Conservation (phyloP, 1,140 invertebrate species). For the Drosophila azteca region DNA sequence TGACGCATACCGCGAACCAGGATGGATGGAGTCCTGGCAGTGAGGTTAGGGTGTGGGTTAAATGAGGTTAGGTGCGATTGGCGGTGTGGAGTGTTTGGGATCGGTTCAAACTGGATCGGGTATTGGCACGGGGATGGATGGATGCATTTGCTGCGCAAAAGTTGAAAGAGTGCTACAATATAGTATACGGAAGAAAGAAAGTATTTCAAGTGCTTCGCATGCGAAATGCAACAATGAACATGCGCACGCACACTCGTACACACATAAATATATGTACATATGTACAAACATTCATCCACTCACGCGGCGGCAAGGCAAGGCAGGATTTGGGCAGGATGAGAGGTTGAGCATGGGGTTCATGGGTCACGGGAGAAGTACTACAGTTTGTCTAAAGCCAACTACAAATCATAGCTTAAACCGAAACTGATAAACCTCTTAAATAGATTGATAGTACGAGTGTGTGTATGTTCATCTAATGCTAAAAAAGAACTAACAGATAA, state of each 20-base stretch:
- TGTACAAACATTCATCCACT: conserved; percentile 15
- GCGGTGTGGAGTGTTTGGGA: no score
- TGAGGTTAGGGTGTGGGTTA: no score
- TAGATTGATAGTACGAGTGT: no score
- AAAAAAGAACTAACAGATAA: conserved; percentile 12
- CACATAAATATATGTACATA: conserved; percentile 12
- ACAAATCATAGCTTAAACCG: conserved; percentile 45
- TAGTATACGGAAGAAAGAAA: neutral
- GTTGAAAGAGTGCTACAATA: conserved; percentile 8
- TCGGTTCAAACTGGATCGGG: no score
- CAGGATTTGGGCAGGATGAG: conserved; percentile 10
- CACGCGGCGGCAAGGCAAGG: conserved; percentile 2
- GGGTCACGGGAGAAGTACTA: conserved; percentile 6
- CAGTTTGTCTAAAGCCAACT: conserved; percentile 41
- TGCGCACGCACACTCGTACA: conserved; percentile 22
- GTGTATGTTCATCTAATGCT: conserved; percentile 39
- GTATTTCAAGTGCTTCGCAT: conserved; percentile 22
- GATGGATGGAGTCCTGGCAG: no score
- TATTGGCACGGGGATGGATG: neutral
- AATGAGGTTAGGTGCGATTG: no score
- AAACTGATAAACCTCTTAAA: conserved; percentile 34
- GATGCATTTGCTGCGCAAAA: conserved; percentile 4
- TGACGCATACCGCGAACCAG: conserved; percentile 34
- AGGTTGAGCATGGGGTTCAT: neutral
- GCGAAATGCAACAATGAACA: conserved; percentile 37